These are phyloP conservation scores for Drosophila rhopaloa DNA, from an alignment of 1,140 invertebrate species.

Conservation along the genomic window DNA sequence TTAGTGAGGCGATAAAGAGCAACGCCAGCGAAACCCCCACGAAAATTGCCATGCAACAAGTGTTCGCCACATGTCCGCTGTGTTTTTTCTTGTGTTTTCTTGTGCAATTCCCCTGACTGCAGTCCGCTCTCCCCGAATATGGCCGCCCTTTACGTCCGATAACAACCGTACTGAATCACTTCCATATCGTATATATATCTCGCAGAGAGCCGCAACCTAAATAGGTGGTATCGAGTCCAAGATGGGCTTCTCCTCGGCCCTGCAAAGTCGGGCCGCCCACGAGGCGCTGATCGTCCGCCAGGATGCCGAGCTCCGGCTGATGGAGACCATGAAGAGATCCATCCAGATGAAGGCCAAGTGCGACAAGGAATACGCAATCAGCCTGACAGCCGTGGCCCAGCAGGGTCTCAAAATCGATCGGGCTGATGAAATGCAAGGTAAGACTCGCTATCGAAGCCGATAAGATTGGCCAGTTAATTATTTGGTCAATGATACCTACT, in stretches of 20 bases:
- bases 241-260: conserved; percentile 94
- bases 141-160: conserved; percentile 6
- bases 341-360: conserved; percentile 94
- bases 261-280: conserved; percentile 92
- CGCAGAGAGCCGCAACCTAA: conserved; percentile 17
- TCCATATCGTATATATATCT: conserved; percentile 6
- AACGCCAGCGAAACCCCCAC: conserved; percentile 3
- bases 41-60: conserved; percentile 72
- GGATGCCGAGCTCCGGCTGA: conserved; percentile 94
- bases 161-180: conserved; percentile 33
- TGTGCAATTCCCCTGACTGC: conserved; percentile 49
- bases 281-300: conserved; percentile 94
- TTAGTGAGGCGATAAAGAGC: conserved; percentile 30
- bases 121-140: conserved; percentile 24
- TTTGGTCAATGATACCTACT: conserved; percentile 15
- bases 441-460: conserved; percentile 44
- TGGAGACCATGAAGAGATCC: conserved; percentile 95
- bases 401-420: conserved; percentile 94
- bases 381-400: conserved; percentile 90
- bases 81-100: conserved; percentile 29
- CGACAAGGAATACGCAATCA: conserved; percentile 94
- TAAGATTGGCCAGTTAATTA: conserved; percentile 12
- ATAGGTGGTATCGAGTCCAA: conserved; percentile 27
- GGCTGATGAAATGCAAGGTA: conserved; percentile 91
- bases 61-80: conserved; percentile 67